These are phyloP conservation scores for Drosophila sulfurigaster DNA, from an alignment of 1,140 invertebrate species.

Conservation along the genomic window DNA sequence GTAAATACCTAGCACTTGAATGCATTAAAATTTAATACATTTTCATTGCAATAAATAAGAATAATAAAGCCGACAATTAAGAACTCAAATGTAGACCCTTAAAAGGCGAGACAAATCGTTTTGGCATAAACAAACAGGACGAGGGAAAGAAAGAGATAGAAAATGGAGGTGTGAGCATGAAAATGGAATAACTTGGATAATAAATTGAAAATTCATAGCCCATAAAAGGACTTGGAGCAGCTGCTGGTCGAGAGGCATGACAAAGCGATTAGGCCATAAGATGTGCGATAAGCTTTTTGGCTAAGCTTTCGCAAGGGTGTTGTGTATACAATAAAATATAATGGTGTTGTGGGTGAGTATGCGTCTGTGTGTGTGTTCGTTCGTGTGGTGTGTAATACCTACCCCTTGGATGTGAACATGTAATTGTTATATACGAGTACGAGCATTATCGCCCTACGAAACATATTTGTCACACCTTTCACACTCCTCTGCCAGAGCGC, in stretches of 20 bases:
- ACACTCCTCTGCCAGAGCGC: conserved; percentile 31
- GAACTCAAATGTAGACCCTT: neutral
- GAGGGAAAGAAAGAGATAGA: neutral
- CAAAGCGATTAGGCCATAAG: conserved; percentile 21
- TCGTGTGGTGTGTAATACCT: conserved; percentile 19
- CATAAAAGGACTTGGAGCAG: conserved; percentile 15
- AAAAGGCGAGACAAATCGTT: conserved; percentile 4
- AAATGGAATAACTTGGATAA: conserved; percentile 13
- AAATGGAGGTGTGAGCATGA: neutral
- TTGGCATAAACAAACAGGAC: neutral
- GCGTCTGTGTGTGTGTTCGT: neutral
- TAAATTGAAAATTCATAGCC: conserved; percentile 24
- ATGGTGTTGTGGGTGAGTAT: neutral
- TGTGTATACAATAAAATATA: conserved; percentile 5
- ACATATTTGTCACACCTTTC: conserved; percentile 73
- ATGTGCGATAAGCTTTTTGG: conserved; percentile 24
- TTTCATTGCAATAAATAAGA: neutral
- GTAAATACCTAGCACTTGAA: neutral
- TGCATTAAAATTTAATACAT: neutral
- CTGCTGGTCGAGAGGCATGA: conserved; percentile 17
- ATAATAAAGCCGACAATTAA: neutral
- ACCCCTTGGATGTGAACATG: conserved; percentile 32
- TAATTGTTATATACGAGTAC: conserved; percentile 49
- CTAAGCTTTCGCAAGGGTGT: conserved; percentile 23
- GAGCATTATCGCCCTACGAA: conserved; percentile 53